Base-by-base conservation (phyloP, 2,888 invertebrate species). In the Copidosoma aretas region DNA sequence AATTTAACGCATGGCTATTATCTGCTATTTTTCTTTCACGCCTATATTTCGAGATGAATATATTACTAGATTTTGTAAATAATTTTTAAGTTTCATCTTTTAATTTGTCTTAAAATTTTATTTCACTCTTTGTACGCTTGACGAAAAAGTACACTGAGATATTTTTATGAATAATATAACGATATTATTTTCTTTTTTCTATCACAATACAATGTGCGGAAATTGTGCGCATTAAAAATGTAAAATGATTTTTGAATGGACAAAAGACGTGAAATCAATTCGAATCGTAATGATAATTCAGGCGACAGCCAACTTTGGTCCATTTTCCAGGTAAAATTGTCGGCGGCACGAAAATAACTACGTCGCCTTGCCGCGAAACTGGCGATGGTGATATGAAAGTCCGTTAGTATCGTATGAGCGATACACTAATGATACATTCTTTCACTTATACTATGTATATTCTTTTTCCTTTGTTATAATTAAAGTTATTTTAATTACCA, bases 231-330 rank as follows among this genome's bases (percentile, higher is more conserved):
- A 52, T 22, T 52, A 10, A 22, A 19, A 52, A 19, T 15, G 21
- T 59, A 60, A 53, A 39, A 19, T 19, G n/a, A 46, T 24, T 24
- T 41, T 54, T 53, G n/a, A 19, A 60, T 60, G 51, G 49, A 17
- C 59, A 32, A 60, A 64, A 62, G 32, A 67, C 43, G 57, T 61
- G 64, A 52, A 51, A 10, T 64, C 58, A 22, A 54, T 53, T 58
- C 65, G 66, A 67, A 68, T 65, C 63, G 68, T 67, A 64, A 63
- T 51, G 66, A 60, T 62, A 52, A 64, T 58, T 57, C 43, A 63
- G 61, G 61, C 71, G 61, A 72, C 72, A 70, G 70, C 68, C 65
- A 67, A 73, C 73, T 73, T 73, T 71, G 73, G 71, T 73, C 71
- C 71, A 69, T 65, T 73, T 65, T 60, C 58, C 67, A 57, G 60